Base-by-base conservation (phyloP, 2,113 vertebrate species). In the Turnix velox region DNA sequence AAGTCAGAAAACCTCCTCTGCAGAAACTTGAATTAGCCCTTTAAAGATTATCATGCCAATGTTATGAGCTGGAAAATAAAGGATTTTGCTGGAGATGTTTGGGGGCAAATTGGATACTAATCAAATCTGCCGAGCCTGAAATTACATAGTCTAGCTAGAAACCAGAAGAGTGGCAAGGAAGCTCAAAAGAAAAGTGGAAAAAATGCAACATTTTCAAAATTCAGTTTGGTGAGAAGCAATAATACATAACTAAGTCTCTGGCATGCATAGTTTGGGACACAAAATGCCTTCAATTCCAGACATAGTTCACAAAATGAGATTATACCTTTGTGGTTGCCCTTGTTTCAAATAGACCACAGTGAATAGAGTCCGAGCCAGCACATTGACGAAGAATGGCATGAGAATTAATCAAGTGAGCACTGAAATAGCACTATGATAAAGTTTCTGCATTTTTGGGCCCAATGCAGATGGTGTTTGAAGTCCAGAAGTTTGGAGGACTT, bases 401-500 rank as follows among this genome's bases (percentile, higher is more conserved):
- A 80, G 81, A 79, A 85, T 45, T 63, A 88, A 77, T 46, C 0
- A 3, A 68, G 15, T 31, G 48, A 59, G 43, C 37, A 90, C 35
- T 39, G 77, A 84, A 88, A 84, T 14, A 72, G 10, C 54, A 40
- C 55, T 35, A 62, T 43, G 51, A 49, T 20, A 73, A 76, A 9
- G 49, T 71, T 84, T 68, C 35, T 84, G 51, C 30, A 30, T 66
- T 83, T 67, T n/a, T 43, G 84, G 57, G 49, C 33, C 23, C 72
- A 69, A 75, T 3, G 9, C 25, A 82, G 78, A 43, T 27, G 62
- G 9, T 27, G 10, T 76, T 88, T 85, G 27, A 52, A 37, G 73
- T 12, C 46, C 35, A 31, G 27, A 9, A 58, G 61, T 45, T 8
- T 61, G 57, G 59, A 85, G 80, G 55, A 76, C 98, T 97, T 95